Evolutionary conservation across 2,888 invertebrate species (phyloP), one percentile per base, ranked within the genome.

Genomic region (Drosophila neotestacea): DNA sequence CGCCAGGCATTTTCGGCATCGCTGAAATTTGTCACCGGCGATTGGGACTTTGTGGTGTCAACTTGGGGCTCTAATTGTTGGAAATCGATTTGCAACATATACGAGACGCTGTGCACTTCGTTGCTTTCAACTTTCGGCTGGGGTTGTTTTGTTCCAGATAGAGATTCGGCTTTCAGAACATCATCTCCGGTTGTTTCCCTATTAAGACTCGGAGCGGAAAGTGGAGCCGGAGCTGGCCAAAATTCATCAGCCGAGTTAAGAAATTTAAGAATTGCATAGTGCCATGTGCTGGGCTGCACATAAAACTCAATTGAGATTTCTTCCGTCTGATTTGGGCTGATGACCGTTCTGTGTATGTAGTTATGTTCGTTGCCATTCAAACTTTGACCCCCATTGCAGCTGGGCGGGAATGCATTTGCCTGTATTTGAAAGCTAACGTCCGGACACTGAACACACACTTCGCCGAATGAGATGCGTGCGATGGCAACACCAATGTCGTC

Each of bases 221-320:
- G 39, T 0, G 52, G 52, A 2, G 39, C 38, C 38, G 58, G 36
- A 4, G 47, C 46, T 11, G 44, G 32, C 44, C 65, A 44, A 28
- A 64, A 36, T 22, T 65, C 67, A 50, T 67, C 62, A 5, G 34
- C 62, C 55, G 61, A 66, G 30, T 13, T 77, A 32, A 70, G 81
- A 79, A 93, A 93, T 71, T 86, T 81, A 42, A 94, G 87, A 39
- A 92, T 90, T 4, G 95, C 92, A 81, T 94, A 95, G 90, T 95
- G 95, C 94, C 94, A 95, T 4, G 93, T 90, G 72, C 92, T 93
- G 13, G 95, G 94, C 68, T 94, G 92, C 0, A 95, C 94, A 71
- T 93, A 91, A 86, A 95, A 95, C 50, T 90, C 85, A 7, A 94
- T 92, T 61, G 92, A 92, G 42, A 91, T 86, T 67, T 92, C 91